Evolutionary conservation across 2,113 vertebrate genomes (phyloP).

Genomic region (Mixornis gularis): DNA sequence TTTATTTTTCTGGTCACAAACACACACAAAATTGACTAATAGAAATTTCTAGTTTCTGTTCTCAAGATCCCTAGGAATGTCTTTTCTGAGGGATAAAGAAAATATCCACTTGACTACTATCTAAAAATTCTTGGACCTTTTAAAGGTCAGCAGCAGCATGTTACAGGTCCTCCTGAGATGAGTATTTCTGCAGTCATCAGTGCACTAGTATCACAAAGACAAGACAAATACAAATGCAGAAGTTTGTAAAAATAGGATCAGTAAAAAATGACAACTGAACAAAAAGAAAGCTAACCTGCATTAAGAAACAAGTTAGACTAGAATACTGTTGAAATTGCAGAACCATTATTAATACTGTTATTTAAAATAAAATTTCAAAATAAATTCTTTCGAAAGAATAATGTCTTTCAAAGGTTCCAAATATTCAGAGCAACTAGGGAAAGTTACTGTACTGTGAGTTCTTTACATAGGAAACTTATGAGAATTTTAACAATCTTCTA

Average conservation of each 20-base stretch:
- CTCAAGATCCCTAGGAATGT: background rate
- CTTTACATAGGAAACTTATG: background rate
- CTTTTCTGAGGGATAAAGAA: background rate
- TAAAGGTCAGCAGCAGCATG: background rate
- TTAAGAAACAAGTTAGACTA: background rate
- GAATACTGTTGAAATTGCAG: background rate
- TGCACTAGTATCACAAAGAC: background rate
- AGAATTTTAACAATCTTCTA: background rate
- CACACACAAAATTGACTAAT: background rate
- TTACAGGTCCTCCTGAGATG: background rate
- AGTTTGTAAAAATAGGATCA: background rate
- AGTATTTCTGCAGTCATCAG: background rate
- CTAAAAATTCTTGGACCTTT: background rate
- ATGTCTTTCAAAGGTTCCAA: background rate
- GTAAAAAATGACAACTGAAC: background rate
- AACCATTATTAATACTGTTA: background rate
- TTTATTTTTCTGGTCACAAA: background rate
- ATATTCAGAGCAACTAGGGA: background rate
- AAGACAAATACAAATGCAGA: background rate
- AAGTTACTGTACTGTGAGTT: background rate
- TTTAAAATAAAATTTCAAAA: background rate
- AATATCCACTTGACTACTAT: background rate
- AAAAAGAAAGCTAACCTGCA: background rate
- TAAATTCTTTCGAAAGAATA: background rate
- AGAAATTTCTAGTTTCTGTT: background rate